Evolutionary conservation across 2,797 vertebrate species (phyloP), one percentile per base, ranked within the genome.

Genomic region (Pogonophryne albipinna): DNA sequence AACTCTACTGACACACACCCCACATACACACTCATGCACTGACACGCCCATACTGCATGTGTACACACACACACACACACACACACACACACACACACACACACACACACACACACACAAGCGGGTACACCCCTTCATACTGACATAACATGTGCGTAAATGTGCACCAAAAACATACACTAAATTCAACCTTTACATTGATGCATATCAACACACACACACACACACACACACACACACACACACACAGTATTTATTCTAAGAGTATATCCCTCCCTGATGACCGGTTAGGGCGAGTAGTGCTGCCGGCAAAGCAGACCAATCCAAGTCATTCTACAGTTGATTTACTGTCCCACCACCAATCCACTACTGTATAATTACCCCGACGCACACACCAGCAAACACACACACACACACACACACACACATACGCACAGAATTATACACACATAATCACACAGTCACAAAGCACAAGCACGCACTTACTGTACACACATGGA

Each of bases 321-420:
- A 87, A 89, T 91, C 83, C 89, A 92, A 92, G 72, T 90, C 88
- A 93, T 88, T 91, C 91, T 93, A 86, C 85, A 90, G 81, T 89
- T 95, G 92, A 95, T 94, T 94, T 94, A 94, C 90, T 85, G 90
- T 88, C 91, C 90, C 89, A 88, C 92, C 92, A 91, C 89, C 59
- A 79, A 89, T 90, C 87, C 86, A 90, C 91, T 90, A 87, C 88
- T 89, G 87, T 94, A 83, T 92, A 92, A 93, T 94, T 93, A 92
- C 81, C 60, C 74, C 41, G 41, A 77, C 86, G 87, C 76, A 90
- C 88, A 83, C 74, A 85, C 74, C 77, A 80, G 74, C 51, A 70
- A 66, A 76, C 52, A 71, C 61, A 74, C 42, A 71, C 57, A 76
- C 38, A 66, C 34, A 76, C 15, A 69, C 58, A 57, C 51, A 44